Base-by-base conservation (phyloP, 2,113 vertebrate genomes). In the Scophthalmus maximus region DNA sequence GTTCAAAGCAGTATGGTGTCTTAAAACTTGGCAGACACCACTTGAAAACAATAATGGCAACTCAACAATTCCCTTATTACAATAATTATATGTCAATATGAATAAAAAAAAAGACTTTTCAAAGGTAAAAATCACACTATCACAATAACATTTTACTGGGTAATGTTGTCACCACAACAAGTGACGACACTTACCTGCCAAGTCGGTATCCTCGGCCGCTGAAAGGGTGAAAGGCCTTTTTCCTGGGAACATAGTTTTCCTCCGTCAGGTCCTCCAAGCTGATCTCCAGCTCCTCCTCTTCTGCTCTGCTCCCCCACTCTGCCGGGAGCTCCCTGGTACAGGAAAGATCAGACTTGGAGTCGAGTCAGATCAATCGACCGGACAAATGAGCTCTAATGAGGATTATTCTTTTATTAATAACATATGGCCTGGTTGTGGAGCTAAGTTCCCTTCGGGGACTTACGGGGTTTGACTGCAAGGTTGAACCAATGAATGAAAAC, bases 221-320 rank as follows among this genome's bases (percentile, higher is more conserved):
- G 86, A 98, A 98, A 18, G 96, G 95, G 81, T 95, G 95, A 84
- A 99, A 98, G 5, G 88, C 46, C 36, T 95, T 94, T 82, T 95
- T 98, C 56, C 80, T 95, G 0, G 92, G 93, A n/a, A 94, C 65
- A 73, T 95, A 97, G 0, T 94, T 84, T 76, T 96, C 94, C 68
- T 96, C 92, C 11, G 96, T 98, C 87, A 97, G 94, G 71, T 98
- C 96, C 89, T 98, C 95, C 73, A 98, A 94, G 65, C 94, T 96
- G 83, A 98, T 95, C 59, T 97, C 96, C 65, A 99, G 87, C 61
- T 99, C 97, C 26, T 98, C 95, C 81, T 96, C 95, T 63, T 96
- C 94, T 58, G 95, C 96, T 68, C 89, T 57, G 78, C 94, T 94
- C 63, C 87, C 94, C 71, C 97, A 93, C 78, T 98, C 97, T 42